phyloP scores from a whole-genome alignment of 2,797 vertebrate species.

The Phataginus tricuspis region DNA sequence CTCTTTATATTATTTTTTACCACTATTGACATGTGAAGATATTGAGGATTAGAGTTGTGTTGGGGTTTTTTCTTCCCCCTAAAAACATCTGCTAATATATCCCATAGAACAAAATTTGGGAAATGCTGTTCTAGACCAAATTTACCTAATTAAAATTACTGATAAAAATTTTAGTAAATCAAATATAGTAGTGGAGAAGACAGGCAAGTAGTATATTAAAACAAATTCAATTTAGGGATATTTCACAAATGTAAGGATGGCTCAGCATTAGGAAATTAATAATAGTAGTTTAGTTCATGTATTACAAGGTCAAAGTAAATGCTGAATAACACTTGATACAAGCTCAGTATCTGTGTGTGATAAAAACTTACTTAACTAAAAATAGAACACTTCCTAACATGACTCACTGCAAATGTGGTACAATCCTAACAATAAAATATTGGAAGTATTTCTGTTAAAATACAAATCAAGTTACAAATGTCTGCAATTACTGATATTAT shows the following conservation, averaged over 20 bases:
- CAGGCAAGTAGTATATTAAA: neutral
- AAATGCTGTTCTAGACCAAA: neutral
- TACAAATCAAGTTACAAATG: slow-evolving; percentile 16
- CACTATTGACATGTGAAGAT: slow-evolving; percentile 11
- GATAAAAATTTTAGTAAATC: neutral
- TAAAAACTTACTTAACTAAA: slow-evolving; percentile 43
- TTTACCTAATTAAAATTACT: slow-evolving; percentile 34
- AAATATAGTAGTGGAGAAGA: neutral
- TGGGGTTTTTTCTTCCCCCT: neutral
- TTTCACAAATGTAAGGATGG: neutral
- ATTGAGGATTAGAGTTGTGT: neutral
- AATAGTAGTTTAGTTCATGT: neutral
- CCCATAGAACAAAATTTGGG: slow-evolving; percentile 12
- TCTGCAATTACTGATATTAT: slow-evolving; percentile 23
- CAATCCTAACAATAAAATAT: slow-evolving; percentile 35
- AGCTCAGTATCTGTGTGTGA: neutral
- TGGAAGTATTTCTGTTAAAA: slow-evolving; percentile 17
- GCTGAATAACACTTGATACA: slow-evolving; percentile 11
- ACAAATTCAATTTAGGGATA: neutral
- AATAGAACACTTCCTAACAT: slow-evolving; percentile 10
- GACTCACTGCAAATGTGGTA: neutral
- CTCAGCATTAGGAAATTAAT: slow-evolving; percentile 7
- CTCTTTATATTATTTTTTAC: neutral
- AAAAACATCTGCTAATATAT: neutral
- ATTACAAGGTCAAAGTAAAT: slow-evolving; percentile 26